Conservation (phyloP, 2,888 invertebrate species). For the Sturmia bella region DNA sequence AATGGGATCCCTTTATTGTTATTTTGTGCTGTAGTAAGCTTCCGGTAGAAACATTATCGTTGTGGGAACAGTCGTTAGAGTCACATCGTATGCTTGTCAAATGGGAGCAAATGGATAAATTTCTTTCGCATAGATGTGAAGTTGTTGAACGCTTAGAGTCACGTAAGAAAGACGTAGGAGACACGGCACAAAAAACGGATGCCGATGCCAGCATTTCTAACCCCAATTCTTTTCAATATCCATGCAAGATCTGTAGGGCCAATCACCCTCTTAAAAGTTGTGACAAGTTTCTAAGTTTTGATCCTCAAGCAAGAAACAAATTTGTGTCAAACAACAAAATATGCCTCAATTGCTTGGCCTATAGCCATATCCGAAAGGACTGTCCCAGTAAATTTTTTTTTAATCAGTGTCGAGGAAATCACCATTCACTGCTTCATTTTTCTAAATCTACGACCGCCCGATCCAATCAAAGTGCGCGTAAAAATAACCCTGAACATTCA, state of each 20-base stretch:
- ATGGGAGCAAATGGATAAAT: constrained; percentile 30
- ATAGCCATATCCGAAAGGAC: neutral
- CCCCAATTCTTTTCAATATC: neutral
- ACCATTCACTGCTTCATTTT: neutral
- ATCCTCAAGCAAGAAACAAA: neutral
- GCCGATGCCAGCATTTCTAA: neutral
- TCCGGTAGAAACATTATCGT: constrained; percentile 24
- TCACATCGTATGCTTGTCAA: neutral
- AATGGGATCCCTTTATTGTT: constrained; percentile 50
- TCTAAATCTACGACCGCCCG: neutral
- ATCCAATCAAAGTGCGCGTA: neutral
- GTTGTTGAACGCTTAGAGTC: constrained; percentile 23
- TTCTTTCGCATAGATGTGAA: constrained; percentile 26
- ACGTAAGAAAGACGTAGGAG: neutral
- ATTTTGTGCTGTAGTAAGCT: constrained; percentile 44
- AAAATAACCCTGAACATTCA: neutral
- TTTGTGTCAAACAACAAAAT: neutral
- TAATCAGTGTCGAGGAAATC: neutral
- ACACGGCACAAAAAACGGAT: neutral
- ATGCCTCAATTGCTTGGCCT: neutral
- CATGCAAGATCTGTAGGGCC: neutral
- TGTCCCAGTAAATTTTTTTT: neutral
- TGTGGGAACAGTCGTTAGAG: constrained; percentile 23
- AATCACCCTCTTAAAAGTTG: neutral
- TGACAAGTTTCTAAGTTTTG: neutral